Conservation (phyloP, 2,113 vertebrate genomes). For the Brachypodius melanocephalos region DNA sequence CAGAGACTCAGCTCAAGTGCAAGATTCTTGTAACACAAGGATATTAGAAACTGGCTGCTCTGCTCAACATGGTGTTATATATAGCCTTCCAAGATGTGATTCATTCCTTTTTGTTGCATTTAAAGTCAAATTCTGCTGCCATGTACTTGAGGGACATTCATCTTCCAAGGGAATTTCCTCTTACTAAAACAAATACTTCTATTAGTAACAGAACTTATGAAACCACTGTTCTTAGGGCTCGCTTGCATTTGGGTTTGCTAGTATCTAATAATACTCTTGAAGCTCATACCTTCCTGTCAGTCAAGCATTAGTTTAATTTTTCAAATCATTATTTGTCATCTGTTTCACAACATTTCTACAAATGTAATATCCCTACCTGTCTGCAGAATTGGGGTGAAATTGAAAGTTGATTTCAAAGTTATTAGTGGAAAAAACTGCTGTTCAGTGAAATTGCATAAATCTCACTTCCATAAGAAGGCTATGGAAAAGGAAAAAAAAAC, state of each 20-base stretch:
- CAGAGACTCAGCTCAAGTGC: slow-evolving; percentile 39
- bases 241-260: slow-evolving; percentile 18
- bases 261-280: background rate
- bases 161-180: slow-evolving; percentile 58
- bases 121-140: slow-evolving; percentile 48
- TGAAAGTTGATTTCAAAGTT: slow-evolving; percentile 50
- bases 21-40: slow-evolving; percentile 18
- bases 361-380: slow-evolving; percentile 42
- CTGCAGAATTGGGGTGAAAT: slow-evolving; percentile 47
- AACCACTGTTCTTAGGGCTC: slow-evolving; percentile 1
- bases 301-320: background rate
- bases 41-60: slow-evolving; percentile 56
- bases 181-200: slow-evolving; percentile 49
- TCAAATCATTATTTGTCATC: background rate
- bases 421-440: slow-evolving; percentile 45
- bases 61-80: slow-evolving; percentile 48
- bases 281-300: slow-evolving; percentile 28
- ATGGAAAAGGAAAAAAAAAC: slow-evolving; percentile 36
- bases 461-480: slow-evolving; percentile 48
- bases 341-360: slow-evolving; percentile 25
- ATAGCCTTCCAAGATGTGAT: slow-evolving; percentile 50
- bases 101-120: slow-evolving; percentile 54
- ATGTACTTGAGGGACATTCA: slow-evolving; percentile 46
- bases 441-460: slow-evolving; percentile 55
- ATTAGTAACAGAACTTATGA: slow-evolving; percentile 47